These are phyloP conservation scores for Oenanthe oenanthe DNA, from an alignment of 2,113 vertebrate species.

Conservation along the genomic window DNA sequence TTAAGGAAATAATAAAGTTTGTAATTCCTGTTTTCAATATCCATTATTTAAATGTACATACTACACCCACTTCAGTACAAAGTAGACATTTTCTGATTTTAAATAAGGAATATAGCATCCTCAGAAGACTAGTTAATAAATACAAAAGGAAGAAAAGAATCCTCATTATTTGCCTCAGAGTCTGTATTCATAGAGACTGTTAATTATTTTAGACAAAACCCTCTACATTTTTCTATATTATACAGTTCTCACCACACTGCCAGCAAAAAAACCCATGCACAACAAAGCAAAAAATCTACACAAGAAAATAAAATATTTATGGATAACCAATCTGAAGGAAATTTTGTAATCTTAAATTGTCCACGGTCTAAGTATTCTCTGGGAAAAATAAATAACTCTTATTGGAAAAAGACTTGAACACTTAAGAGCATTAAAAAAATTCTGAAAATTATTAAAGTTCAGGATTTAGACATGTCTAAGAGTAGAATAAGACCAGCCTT, in stretches of 20 bases:
- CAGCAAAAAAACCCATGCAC: rapidly evolving
- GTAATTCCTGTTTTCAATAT: neutral
- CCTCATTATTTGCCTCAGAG: neutral
- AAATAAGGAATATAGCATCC: neutral
- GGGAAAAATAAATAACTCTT: neutral
- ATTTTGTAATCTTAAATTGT: neutral
- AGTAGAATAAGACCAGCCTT: neutral
- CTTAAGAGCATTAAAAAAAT: neutral
- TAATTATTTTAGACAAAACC: neutral
- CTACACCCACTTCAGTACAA: neutral
- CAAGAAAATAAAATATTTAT: neutral
- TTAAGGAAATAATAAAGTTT: neutral
- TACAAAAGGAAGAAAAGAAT: neutral
- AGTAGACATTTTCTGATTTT: neutral
- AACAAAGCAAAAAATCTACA: neutral
- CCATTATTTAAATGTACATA: neutral
- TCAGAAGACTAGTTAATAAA: neutral
- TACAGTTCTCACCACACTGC: rapidly evolving
- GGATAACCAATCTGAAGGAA: neutral
- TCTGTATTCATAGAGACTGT: neutral
- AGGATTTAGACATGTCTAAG: neutral
- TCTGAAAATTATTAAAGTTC: neutral
- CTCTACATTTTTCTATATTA: neutral
- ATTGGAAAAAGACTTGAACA: neutral
- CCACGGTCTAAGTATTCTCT: neutral